Percentiles rank a stretch among this genome's conserved stretches.
These are phyloP conservation scores for Eupithecia centaureata DNA, from an alignment of 2,888 invertebrate genomes.

Conservation along the genomic window DNA sequence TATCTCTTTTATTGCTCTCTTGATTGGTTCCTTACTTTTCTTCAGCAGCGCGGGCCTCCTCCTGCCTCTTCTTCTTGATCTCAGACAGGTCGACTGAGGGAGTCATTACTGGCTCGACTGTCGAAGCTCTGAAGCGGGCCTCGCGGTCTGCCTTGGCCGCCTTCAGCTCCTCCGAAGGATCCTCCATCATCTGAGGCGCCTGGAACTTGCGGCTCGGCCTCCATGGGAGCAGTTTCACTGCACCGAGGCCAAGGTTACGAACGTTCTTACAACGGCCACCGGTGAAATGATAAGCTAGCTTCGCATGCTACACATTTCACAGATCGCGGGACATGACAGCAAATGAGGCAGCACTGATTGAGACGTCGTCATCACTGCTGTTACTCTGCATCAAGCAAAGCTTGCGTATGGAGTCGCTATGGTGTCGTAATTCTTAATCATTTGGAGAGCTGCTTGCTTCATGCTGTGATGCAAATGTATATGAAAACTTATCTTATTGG, in stretches of 20 bases:
- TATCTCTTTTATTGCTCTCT: not conserved
- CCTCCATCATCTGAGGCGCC: conserved; percentile 83
- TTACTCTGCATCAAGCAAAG: conserved; percentile 70
- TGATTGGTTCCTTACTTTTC: conserved; percentile 77
- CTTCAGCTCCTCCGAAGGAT: conserved; percentile 84
- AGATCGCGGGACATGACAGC: conserved; percentile 52
- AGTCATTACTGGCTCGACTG: conserved; percentile 72
- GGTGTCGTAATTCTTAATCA: conserved; percentile 53
- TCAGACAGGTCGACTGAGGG: conserved; percentile 83
- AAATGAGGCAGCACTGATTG: conserved; percentile 65
- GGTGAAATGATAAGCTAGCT: conserved; percentile 55
- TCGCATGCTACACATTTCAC: conserved; percentile 42
- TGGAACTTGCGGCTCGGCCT: conserved; percentile 89
- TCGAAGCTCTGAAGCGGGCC: conserved; percentile 84
- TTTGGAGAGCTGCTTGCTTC: conserved; percentile 62
- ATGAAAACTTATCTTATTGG: conserved; percentile 42
- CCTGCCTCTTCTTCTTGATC: conserved; percentile 83
- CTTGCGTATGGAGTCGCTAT: conserved; percentile 59
- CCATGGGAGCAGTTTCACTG: conserved; percentile 86
- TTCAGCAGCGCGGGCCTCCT: conserved; percentile 85
- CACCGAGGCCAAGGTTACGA: conserved; percentile 73
- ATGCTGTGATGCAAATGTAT: conserved; percentile 72
- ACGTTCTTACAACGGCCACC: conserved; percentile 60
- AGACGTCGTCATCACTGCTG: conserved; percentile 59
- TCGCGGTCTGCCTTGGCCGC: conserved; percentile 86